Evolutionary conservation across 2,113 vertebrate species (phyloP), one percentile per base, ranked within the genome.

Genomic region (Motacilla alba): DNA sequence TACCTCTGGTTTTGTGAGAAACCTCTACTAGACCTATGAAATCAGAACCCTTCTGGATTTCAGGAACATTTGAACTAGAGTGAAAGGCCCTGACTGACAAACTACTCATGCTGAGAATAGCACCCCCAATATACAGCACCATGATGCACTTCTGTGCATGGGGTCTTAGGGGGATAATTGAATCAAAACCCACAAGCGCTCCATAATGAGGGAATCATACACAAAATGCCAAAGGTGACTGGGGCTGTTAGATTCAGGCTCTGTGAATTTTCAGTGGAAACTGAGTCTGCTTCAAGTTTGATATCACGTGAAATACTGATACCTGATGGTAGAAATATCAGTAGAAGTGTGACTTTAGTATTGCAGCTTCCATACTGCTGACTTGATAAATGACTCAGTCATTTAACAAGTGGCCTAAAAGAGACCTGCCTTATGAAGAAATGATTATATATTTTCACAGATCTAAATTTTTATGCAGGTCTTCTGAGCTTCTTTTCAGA

Each of bases 1-100:
- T 82, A 83, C 41, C 73, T 84, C 53, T 72, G 12, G 16, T 87
- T 97, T 85, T 91, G 44, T 96, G 90, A 95, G 85, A 92, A 93
- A 87, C 49, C 31, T 93, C 35, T 78, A 44, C 33, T 53, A 83
- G 56, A 84, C 53, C 26, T 20, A 49, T 43, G 49, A 87, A 90
- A 93, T 89, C 56, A 72, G 56, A 44, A 15, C 23, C 46, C 27
- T 66, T 69, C 43, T 82, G 84, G 62, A 66, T 90, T 94, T 90
- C 73, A 80, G 26, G 56, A 93, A 83, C 15, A 2, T 94, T 75
- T 92, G 75, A 91, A 86, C 68, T 77, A 9, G 46, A 76, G 46
- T 5, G 1, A 74, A 94, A 86, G 63, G 55, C 16, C 83, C 70
- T 80, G n/a, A 26, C n/a, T 60, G 53, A 73, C 20, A 53, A 69